Conservation (phyloP, 1,140 invertebrate genomes). For the Musca domestica region DNA sequence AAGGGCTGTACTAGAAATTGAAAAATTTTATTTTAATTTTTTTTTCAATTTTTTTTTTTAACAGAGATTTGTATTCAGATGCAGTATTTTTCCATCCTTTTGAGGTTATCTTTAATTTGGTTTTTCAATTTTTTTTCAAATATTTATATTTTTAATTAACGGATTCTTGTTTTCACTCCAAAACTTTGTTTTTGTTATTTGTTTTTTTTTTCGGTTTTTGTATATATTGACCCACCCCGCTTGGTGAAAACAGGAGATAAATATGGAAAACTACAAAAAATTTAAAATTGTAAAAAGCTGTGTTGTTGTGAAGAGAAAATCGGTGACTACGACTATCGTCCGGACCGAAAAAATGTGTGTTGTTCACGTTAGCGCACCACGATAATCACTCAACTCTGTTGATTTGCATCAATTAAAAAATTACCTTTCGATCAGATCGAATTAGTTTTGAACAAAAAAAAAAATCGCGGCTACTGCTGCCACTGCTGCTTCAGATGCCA, state of each 20-base stretch:
- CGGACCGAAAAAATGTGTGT: conserved; percentile 17
- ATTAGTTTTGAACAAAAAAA: conserved; percentile 33
- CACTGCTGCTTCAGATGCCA: conserved; percentile 4
- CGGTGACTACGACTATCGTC: not conserved
- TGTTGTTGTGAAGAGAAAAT: not conserved
- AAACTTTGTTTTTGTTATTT: not conserved
- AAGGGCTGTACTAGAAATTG: not conserved
- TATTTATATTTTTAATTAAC: not conserved
- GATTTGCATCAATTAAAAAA: conserved; percentile 34
- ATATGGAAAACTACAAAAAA: no score
- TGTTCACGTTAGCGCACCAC: conserved; percentile 29
- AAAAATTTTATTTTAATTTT: conserved; percentile 2
- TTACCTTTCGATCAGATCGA: conserved; percentile 39
- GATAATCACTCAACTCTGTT: conserved; percentile 32
- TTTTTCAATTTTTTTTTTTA: conserved; percentile 3
- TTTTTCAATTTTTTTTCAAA: not conserved
- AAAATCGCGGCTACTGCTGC: conserved; percentile 22
- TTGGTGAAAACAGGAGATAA: no score
- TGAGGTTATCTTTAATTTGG: no score
- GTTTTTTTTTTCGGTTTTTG: no score
- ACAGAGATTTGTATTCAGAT: no score
- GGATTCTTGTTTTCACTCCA: not conserved
- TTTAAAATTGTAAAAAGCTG: no score
- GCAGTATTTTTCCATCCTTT: not conserved
- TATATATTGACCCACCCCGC: no score